phyloP scores from a whole-genome alignment of 2,888 invertebrate species.

The Noctua pronuba region DNA sequence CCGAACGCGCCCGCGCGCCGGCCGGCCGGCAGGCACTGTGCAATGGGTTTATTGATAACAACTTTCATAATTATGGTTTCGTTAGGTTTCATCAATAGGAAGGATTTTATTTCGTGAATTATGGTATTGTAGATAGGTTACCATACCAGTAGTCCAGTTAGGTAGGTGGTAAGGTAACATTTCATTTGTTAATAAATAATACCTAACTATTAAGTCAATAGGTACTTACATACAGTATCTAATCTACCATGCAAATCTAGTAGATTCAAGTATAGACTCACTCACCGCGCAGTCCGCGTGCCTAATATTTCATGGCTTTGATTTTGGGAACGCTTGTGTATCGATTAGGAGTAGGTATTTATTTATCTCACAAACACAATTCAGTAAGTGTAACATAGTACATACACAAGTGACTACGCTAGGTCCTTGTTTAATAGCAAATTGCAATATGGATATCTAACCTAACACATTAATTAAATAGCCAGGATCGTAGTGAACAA shows the following conservation, averaged over 20 bases:
- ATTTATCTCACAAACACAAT: background rate
- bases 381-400: background rate
- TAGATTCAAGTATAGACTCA: background rate
- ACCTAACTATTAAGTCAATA: background rate
- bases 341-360: background rate
- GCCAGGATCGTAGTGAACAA: background rate
- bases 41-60: constrained; percentile 46
- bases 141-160: background rate
- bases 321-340: background rate
- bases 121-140: background rate
- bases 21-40: constrained; percentile 23
- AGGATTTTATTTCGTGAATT: background rate
- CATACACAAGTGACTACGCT: background rate
- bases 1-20: constrained; percentile 40
- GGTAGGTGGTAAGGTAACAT: background rate
- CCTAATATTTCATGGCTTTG: background rate
- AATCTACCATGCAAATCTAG: constrained; percentile 1
- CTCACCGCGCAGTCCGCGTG: background rate
- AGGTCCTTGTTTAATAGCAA: background rate
- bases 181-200: background rate
- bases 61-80: constrained; percentile 8
- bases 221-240: background rate
- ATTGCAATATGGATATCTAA: background rate
- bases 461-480: background rate
- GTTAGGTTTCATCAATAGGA: background rate